Conservation (phyloP, 2,888 invertebrate species). For the Spicauda simplicius region DNA sequence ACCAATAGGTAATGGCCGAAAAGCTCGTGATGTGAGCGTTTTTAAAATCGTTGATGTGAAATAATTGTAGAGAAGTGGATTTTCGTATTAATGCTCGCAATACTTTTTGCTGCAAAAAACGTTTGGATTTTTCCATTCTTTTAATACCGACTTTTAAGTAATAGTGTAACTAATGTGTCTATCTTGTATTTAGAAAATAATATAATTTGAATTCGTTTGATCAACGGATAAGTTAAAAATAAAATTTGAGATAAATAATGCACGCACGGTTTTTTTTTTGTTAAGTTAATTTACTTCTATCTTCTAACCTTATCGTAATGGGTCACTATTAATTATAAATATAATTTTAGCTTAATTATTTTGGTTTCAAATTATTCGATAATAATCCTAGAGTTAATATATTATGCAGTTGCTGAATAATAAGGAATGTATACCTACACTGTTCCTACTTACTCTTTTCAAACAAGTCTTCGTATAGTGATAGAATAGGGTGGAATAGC, state of each 20-base stretch:
- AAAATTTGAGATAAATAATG: too few relatives aligned
- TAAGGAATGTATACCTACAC: not conserved
- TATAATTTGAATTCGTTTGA: too few relatives aligned
- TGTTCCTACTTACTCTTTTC: not conserved
- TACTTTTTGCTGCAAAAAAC: not conserved
- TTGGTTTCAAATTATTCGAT: not conserved
- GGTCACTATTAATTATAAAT: too few relatives aligned
- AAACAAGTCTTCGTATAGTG: slow-evolving; percentile 7
- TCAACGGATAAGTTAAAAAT: too few relatives aligned
- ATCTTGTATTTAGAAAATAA: too few relatives aligned
- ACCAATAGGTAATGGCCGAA: slow-evolving; percentile 28
- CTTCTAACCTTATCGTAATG: too few relatives aligned
- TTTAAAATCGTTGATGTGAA: slow-evolving; percentile 11
- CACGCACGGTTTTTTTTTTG: too few relatives aligned
- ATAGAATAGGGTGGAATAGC: slow-evolving; percentile 10
- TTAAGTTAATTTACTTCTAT: too few relatives aligned
- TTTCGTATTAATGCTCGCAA: not conserved
- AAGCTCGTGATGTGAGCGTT: slow-evolving; percentile 22
- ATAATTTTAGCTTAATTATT: not conserved
- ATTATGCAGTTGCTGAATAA: not conserved
- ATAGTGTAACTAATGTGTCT: too few relatives aligned
- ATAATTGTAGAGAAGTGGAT: not conserved
- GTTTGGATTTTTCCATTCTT: too few relatives aligned
- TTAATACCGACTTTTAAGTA: not conserved
- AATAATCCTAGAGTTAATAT: not conserved